These are phyloP conservation scores for Fragum sueziense DNA, from an alignment of 2,888 invertebrate genomes.

Conservation along the genomic window DNA sequence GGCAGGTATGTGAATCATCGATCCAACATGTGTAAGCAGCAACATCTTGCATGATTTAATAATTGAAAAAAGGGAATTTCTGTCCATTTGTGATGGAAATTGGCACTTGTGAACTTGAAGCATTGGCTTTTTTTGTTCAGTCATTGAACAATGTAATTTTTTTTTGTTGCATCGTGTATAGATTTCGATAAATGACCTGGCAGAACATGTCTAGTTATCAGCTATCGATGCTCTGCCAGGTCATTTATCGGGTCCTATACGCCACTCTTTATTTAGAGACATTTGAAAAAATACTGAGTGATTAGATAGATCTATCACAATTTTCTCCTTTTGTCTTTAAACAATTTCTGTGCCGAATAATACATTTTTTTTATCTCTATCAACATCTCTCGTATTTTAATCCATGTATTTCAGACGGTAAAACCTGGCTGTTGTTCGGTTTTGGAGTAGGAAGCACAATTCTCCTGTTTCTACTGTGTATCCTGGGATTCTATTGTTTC, in stretches of 20 bases:
- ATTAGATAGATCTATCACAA: not conserved
- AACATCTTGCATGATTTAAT: too few relatives aligned
- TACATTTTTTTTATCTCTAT: not conserved
- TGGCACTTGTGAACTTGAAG: too few relatives aligned
- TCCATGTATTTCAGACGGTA: not conserved
- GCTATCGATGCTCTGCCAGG: too few relatives aligned
- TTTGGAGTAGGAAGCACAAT: not conserved
- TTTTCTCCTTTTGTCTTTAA: not conserved
- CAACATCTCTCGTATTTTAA: not conserved
- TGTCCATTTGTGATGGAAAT: too few relatives aligned
- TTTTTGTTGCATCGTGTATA: not conserved
- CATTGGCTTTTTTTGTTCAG: too few relatives aligned
- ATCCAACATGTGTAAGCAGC: too few relatives aligned
- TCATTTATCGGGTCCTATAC: too few relatives aligned
- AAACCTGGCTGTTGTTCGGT: constrained; percentile 13
- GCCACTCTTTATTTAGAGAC: too few relatives aligned
- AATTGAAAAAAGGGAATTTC: too few relatives aligned
- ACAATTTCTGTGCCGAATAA: not conserved
- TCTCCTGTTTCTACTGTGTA: not conserved
- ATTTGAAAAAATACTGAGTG: not conserved
- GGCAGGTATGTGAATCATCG: not conserved
- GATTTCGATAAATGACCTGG: too few relatives aligned
- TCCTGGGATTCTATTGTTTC: constrained; percentile 7
- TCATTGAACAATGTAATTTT: not conserved
- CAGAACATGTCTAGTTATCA: too few relatives aligned